Evolutionary conservation across 2,797 vertebrate species (phyloP).

Genomic region (Galaxias olidus): DNA sequence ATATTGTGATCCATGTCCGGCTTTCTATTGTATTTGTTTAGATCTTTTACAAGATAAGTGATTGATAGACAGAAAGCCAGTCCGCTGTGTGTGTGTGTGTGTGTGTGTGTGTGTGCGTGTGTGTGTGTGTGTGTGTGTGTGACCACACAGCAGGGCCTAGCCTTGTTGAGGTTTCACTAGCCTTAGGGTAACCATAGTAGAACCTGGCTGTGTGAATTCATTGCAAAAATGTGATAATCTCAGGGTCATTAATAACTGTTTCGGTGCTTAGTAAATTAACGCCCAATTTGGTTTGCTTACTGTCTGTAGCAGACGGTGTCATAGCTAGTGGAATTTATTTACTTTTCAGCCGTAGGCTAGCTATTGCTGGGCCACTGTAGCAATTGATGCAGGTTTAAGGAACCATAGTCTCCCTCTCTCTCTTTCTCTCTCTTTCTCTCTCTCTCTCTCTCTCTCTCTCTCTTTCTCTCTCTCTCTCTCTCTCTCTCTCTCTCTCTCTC

Average conservation of each 20-base stretch:
- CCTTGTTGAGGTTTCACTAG: conserved; percentile 55
- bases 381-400: background rate
- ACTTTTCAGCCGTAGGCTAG: too few species aligned
- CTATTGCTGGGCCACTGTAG: too few species aligned
- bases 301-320: too few species aligned
- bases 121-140: too few species aligned
- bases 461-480: background rate
- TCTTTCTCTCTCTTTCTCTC: background rate
- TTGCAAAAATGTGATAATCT: conserved; percentile 59
- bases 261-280: background rate
- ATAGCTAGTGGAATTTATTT: too few species aligned
- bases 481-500: background rate
- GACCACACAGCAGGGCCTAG: conserved; percentile 36
- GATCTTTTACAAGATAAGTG: conserved; percentile 44
- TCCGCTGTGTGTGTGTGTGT: conserved; percentile 35
- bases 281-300: background rate
- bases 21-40: conserved; percentile 47
- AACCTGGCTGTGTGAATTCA: conserved; percentile 47
- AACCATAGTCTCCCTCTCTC: background rate
- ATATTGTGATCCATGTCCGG: too few species aligned
- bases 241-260: conserved; percentile 27
- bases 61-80: conserved; percentile 39
- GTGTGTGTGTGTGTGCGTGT: too few species aligned
- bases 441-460: background rate
- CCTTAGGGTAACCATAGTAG: conserved; percentile 46